Conservation (phyloP, 2,113 vertebrate species). For the Sinocyclocheilus maitianheensis region DNA sequence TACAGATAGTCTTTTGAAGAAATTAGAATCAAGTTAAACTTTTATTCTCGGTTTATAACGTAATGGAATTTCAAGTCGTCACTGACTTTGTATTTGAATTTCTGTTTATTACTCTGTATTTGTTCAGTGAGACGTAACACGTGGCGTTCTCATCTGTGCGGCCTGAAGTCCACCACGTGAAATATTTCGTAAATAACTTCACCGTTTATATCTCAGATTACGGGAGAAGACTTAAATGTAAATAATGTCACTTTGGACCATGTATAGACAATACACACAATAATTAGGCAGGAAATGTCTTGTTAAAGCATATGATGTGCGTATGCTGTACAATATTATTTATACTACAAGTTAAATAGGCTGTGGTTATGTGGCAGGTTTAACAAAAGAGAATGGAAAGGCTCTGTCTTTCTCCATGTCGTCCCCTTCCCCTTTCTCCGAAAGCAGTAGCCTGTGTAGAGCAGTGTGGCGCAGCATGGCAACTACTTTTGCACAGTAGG, state of each 20-base stretch:
- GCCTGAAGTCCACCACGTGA: neutral
- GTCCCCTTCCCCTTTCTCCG: neutral
- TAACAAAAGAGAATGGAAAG: neutral
- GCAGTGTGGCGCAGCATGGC: neutral
- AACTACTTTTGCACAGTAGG: neutral
- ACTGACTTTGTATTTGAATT: neutral
- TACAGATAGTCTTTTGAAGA: neutral
- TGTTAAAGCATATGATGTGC: neutral
- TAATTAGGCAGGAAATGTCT: neutral
- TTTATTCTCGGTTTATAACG: neutral
- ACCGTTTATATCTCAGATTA: neutral
- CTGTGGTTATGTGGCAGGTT: neutral
- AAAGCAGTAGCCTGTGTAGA: neutral
- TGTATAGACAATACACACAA: neutral
- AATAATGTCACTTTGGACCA: neutral
- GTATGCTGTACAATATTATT: neutral
- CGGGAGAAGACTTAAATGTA: neutral
- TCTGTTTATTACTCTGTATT: neutral
- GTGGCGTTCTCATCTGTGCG: neutral
- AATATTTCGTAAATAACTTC: neutral
- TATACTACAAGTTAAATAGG: neutral
- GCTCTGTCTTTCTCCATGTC: neutral
- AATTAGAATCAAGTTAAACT: neutral
- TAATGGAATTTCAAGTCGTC: neutral
- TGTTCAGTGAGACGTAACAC: neutral